A percentile compares a stretch with the other conserved stretches of the same genome.
Conservation (phyloP, 37 sponge, comb jelly and placozoan species). For the Spongilla lacustris region DNA sequence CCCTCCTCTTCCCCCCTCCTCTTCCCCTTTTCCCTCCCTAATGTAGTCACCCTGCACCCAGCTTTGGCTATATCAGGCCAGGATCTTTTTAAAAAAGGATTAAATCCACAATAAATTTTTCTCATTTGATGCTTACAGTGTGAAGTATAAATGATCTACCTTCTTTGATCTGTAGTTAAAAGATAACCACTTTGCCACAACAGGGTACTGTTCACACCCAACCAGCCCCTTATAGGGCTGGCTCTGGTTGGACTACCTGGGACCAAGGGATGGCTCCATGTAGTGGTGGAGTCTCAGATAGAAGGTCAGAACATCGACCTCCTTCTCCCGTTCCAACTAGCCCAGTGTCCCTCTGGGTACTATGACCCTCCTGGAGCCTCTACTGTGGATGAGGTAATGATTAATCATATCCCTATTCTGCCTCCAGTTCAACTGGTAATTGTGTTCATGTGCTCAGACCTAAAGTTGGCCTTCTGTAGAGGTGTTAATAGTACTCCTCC, state of each 20-base stretch:
- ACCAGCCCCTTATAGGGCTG: conserved; percentile 65
- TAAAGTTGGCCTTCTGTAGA: background rate
- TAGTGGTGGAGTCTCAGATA: conserved; percentile 59
- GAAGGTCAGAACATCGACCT: conserved; percentile 38
- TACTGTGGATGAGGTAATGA: conserved; percentile 33
- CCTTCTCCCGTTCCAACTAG: conserved; percentile 66
- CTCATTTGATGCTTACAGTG: too few relatives aligned
- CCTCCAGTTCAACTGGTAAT: background rate
- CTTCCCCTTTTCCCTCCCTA: too few relatives aligned
- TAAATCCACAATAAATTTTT: too few relatives aligned
- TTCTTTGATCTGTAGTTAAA: background rate
- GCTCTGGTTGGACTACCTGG: conserved; percentile 77
- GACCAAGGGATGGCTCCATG: conserved; percentile 49
- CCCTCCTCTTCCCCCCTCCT: too few relatives aligned
- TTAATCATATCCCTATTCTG: too few relatives aligned
- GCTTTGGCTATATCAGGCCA: too few relatives aligned
- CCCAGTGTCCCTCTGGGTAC: conserved; percentile 80
- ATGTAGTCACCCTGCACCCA: too few relatives aligned
- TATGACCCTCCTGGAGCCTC: conserved; percentile 48
- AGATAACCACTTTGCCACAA: background rate
- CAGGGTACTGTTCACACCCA: conserved; percentile 75
- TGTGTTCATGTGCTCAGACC: background rate
- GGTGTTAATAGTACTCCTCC: background rate
- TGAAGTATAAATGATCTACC: too few relatives aligned
- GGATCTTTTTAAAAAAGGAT: too few relatives aligned